Evolutionary conservation across 2,888 invertebrate genomes (phyloP).

Genomic region (Dexiosoma caninum): DNA sequence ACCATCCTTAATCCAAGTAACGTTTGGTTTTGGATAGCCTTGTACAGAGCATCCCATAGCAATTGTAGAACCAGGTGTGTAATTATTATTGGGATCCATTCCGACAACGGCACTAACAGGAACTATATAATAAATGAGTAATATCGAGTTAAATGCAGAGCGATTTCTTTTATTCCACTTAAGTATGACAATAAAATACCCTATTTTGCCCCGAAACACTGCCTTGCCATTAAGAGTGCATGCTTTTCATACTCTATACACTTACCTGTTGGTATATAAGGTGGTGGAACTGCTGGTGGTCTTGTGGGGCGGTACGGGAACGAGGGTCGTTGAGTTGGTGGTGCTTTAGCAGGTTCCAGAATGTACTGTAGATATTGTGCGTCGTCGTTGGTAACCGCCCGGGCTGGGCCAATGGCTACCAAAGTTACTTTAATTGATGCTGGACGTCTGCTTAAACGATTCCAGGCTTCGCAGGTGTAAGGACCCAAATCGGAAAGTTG

Average conservation of each 20-base stretch:
- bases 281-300: constrained; percentile 71
- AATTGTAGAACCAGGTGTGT: constrained; percentile 84
- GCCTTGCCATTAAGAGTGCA: constrained; percentile 1
- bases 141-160: not conserved
- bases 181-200: not conserved
- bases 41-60: constrained; percentile 86
- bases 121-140: constrained; percentile 10
- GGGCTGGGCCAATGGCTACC: constrained; percentile 85
- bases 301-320: constrained; percentile 77
- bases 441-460: constrained; percentile 84
- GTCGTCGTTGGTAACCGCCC: constrained; percentile 80
- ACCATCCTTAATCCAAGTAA: constrained; percentile 90
- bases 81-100: constrained; percentile 77
- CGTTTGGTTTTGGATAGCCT: constrained; percentile 86
- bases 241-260: constrained; percentile 17
- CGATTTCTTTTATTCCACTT: not conserved
- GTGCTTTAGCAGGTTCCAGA: constrained; percentile 79
- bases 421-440: constrained; percentile 87
- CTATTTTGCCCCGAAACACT: not conserved
- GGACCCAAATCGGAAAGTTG: constrained; percentile 86
- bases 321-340: constrained; percentile 73
- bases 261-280: constrained; percentile 61
- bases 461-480: constrained; percentile 94
- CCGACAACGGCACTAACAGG: constrained; percentile 80
- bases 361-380: constrained; percentile 81